Conservation (phyloP, 2,888 invertebrate species). For the Lacanobia oleracea region DNA sequence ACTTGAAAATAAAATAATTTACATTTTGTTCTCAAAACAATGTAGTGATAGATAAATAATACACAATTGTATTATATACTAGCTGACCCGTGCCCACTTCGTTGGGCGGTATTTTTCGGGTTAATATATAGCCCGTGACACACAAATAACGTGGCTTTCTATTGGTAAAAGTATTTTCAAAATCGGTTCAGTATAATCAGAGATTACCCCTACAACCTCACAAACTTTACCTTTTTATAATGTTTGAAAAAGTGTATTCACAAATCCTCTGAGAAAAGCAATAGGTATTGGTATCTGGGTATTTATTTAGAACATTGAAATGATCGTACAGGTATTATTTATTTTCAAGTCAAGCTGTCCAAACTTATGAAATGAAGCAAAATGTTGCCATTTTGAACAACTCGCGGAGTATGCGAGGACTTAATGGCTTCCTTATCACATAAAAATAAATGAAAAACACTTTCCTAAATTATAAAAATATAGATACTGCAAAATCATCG, state of each 20-base stretch:
- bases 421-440: slow-evolving; percentile 50
- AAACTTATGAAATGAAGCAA: slow-evolving; percentile 31
- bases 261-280: background rate
- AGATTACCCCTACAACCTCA: too few relatives aligned
- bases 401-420: slow-evolving; percentile 23
- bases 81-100: too few relatives aligned
- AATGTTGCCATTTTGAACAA: slow-evolving; percentile 13
- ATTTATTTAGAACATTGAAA: background rate
- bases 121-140: too few relatives aligned
- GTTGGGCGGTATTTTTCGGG: too few relatives aligned
- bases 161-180: too few relatives aligned
- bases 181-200: too few relatives aligned
- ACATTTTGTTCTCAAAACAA: background rate
- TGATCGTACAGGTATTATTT: background rate
- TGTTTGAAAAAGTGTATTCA: background rate
- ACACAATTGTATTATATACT: too few relatives aligned
- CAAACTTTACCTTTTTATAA: too few relatives aligned
- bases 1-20: slow-evolving; percentile 35
- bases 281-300: background rate
- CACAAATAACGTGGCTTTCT: too few relatives aligned
- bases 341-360: slow-evolving; percentile 40
- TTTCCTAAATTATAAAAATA: slow-evolving; percentile 41
- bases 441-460: slow-evolving; percentile 26
- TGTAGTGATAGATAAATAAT: background rate
- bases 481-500: slow-evolving; percentile 30